Conservation (phyloP, 2,797 vertebrate species). For the Pangasius djambal region DNA sequence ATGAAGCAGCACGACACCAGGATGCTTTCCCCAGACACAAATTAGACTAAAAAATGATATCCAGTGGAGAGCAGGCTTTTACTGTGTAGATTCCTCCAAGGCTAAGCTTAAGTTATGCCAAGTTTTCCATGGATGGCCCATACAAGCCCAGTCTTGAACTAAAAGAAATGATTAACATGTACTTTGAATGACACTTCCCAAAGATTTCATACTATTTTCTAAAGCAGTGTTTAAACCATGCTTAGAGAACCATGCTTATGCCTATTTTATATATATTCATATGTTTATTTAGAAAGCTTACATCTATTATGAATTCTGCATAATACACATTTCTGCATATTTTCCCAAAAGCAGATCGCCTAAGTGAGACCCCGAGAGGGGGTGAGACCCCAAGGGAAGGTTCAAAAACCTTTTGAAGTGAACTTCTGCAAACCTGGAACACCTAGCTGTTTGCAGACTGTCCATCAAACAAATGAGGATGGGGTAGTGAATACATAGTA, state of each 20-base stretch:
- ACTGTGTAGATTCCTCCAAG: conserved; percentile 14
- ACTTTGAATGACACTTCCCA: not conserved
- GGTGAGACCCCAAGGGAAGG: not conserved
- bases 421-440: not conserved
- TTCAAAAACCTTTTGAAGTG: not conserved
- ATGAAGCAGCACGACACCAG: conserved; percentile 1
- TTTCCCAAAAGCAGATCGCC: not conserved
- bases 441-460: not conserved
- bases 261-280: not conserved
- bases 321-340: not conserved
- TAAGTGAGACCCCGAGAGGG: not conserved
- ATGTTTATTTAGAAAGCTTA: not conserved
- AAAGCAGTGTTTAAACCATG: not conserved
- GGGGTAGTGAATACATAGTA: not conserved
- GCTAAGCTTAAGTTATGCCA: not conserved
- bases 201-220: not conserved
- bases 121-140: not conserved
- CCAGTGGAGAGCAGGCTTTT: conserved; percentile 10
- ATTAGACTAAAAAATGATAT: conserved; percentile 37
- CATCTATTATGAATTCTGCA: not conserved
- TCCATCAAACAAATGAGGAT: not conserved
- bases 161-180: not conserved
- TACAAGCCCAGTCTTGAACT: not conserved
- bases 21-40: conserved; percentile 29
- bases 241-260: not conserved